These are phyloP conservation scores for Cantharis lateralis DNA, from an alignment of 2,888 invertebrate species.

Conservation along the genomic window DNA sequence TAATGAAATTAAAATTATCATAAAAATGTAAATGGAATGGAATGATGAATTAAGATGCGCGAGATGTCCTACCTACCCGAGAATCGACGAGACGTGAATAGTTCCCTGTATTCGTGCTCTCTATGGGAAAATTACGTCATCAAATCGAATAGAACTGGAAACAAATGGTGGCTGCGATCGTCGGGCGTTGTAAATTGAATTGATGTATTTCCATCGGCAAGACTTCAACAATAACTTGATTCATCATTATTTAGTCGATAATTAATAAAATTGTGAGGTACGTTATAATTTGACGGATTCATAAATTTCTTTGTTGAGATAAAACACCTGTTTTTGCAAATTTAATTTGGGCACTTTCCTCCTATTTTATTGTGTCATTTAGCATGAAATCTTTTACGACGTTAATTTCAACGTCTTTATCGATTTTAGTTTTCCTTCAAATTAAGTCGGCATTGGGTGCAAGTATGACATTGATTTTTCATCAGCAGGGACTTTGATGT, in stretches of 20 bases:
- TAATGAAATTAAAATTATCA: background rate
- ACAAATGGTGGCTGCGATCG: conserved; percentile 46
- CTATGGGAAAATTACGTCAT: conserved; percentile 46
- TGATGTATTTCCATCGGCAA: conserved; percentile 25
- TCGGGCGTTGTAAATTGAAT: conserved; percentile 49
- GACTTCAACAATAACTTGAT: conserved; percentile 1
- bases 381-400: background rate
- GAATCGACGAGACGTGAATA: background rate
- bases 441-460: background rate
- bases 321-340: conserved; percentile 16
- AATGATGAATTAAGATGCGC: background rate
- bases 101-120: conserved; percentile 16
- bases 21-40: background rate
- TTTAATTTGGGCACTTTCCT: background rate
- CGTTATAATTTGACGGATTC: background rate
- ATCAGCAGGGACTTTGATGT: background rate
- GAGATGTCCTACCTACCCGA: background rate
- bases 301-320: background rate
- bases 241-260: background rate
- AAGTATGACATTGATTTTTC: conserved; percentile 1
- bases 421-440: background rate
- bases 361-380: background rate
- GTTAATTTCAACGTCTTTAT: background rate
- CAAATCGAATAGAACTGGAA: conserved; percentile 41
- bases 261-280: conserved; percentile 2